Evolutionary conservation across 92 coral and sea anemone genomes (phyloP), one percentile per base, ranked within the genome.

Genomic region (Epizoanthus rinbou): DNA sequence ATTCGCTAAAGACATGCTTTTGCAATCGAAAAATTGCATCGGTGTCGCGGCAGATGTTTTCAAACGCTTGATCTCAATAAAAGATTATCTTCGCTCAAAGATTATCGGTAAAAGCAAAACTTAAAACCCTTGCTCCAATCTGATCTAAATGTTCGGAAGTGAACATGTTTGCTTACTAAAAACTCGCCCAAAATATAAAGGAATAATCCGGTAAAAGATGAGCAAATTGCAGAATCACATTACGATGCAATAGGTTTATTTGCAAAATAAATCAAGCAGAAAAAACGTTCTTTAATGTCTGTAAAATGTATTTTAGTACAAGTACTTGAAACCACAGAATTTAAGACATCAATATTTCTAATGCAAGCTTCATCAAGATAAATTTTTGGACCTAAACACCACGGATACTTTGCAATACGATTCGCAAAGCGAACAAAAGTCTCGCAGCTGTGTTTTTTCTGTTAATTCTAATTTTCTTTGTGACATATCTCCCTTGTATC

Each of bases 391-490:
- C 52, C 41, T 60, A 78, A 78, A 78, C 82, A 43, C 71, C 50
- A 57, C 35, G 63, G 82, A 78, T 78, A 78, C 82, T 78, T 62
- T 22, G 82, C 71, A 78, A 41, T 78, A 78, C 25, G 58, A 79
- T 88, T 83, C 91, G 80, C 78, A 89, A 84, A 82, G 72, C 88
- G 90, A 89, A 72, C 87, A 71, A 24, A 45, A 23, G 57, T 21
- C 31, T 22, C 25, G 87, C 97, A 93, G 97, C 94, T 93, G 97
- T 93, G 87, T 93, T 88, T 84, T 89, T 67, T 67, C 93, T 91
- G 85, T 82, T 87, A 79, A 87, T 91, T 93, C 86, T 89, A 93
- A 93, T 93, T 93, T 93, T 92, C 98, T 89, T 78, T 78, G 82
- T 78, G 82, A 78, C 82, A 62, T 78, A 78, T 78, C 71, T 78